Evolutionary conservation across 2,888 invertebrate genomes (phyloP).

Genomic region (Erebia aethiops): DNA sequence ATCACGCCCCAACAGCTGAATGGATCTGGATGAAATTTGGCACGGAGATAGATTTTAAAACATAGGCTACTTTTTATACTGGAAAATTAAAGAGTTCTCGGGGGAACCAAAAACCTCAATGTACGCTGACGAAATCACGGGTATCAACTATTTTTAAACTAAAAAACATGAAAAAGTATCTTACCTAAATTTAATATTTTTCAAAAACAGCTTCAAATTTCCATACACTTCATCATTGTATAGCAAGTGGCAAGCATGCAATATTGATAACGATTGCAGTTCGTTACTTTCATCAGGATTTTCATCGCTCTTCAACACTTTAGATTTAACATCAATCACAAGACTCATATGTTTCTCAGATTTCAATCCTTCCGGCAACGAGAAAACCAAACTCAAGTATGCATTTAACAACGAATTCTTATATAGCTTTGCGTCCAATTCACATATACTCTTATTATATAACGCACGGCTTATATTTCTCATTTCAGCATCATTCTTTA

Average conservation of each 20-base stretch:
- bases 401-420: conserved; percentile 61
- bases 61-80: too few species aligned
- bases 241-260: conserved; percentile 53
- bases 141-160: too few species aligned
- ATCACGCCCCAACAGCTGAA: too few species aligned
- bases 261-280: conserved; percentile 55
- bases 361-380: conserved; percentile 51
- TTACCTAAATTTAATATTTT: conserved; percentile 61
- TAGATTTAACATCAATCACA: conserved; percentile 71
- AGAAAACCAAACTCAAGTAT: conserved; percentile 62
- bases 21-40: too few species aligned
- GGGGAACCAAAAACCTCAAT: too few species aligned
- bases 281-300: conserved; percentile 25
- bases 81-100: too few species aligned
- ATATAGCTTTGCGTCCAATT: conserved; percentile 59
- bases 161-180: too few species aligned
- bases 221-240: conserved; percentile 53
- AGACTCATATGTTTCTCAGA: conserved; percentile 68
- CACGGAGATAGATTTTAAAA: too few species aligned
- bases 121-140: too few species aligned
- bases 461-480: conserved; percentile 66
- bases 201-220: conserved; percentile 54
- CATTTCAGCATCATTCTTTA: conserved; percentile 47
- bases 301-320: conserved; percentile 53
- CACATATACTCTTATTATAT: conserved; percentile 73